Evolutionary conservation across 2,113 vertebrate species (phyloP).

Genomic region (Willisornis vidua): DNA sequence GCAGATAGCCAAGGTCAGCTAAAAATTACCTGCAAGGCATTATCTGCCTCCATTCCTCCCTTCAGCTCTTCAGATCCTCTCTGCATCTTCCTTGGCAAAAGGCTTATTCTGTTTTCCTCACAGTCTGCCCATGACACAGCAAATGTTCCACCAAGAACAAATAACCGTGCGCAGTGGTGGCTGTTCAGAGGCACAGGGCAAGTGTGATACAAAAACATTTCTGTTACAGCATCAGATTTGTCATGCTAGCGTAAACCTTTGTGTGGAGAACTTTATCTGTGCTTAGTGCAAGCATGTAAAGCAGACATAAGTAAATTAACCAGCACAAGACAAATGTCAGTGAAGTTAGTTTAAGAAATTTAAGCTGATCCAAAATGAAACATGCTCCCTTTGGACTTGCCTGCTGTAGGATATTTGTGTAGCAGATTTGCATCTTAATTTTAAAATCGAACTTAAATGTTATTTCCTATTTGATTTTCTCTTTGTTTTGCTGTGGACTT

Average conservation of each 20-base stretch:
- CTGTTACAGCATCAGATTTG: neutral
- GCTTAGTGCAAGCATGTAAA: neutral
- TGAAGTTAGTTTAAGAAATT: conserved; percentile 35
- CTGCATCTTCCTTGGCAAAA: neutral
- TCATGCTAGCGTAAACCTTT: neutral
- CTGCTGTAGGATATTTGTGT: conserved; percentile 7
- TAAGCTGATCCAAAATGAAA: conserved; percentile 41
- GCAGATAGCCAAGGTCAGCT: neutral
- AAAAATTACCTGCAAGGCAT: neutral
- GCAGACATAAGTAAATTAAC: conserved; percentile 29
- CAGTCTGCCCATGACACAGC: neutral
- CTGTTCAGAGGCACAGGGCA: neutral
- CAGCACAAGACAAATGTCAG: conserved; percentile 3
- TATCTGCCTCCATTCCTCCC: neutral
- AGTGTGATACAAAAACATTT: neutral
- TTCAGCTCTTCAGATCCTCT: neutral
- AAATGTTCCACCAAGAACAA: neutral
- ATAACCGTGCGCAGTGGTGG: accelerated
- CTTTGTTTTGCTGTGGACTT: neutral
- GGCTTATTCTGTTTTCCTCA: neutral
- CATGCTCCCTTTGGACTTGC: neutral
- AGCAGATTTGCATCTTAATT: conserved; percentile 60
- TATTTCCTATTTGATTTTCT: neutral
- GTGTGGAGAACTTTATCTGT: neutral
- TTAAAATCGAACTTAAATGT: conserved; percentile 47